Evolutionary conservation across 2,888 invertebrate species (phyloP), one percentile per base, ranked within the genome.

Genomic region (Eupithecia exiguata): DNA sequence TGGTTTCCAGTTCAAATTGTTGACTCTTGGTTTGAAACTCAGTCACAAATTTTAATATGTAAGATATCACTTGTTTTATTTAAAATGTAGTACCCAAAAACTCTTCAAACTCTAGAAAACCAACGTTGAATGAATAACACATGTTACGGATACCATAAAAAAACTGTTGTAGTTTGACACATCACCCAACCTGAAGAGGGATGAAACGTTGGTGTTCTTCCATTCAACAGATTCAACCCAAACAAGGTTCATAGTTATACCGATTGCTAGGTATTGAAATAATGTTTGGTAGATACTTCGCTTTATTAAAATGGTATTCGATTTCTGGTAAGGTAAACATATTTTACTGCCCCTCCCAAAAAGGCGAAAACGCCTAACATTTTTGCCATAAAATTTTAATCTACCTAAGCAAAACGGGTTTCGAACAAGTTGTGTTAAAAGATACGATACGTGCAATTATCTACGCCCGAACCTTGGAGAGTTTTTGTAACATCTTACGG

Each of bases 381-480:
- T 63, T 70, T 49, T 40, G 46, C 65, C 63, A 63, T 63, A 21
- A 43, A 61, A 40, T 74, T 70, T 68, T 14, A 68, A 62, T 67
- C 12, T 46, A 38, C 7, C 5, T 61, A 69, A 69, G 40, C 72
- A 71, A 79, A 80, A 77, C 80, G 30, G 53, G 79, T 79, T 79
- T 68, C 5, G 63, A 77, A 78, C 80, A 65, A 72, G 80, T 78
- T 78, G 70, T 74, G 74, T 69, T 65, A 76, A 77, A 75, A 65
- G 40, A 58, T 58, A 25, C 5, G 53, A 77, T 36, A 69, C 75
- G 76, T 77, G 73, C 77, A 80, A 79, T 79, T 80, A 79, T 77
- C 75, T 77, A 77, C 71, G 75, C 69, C 74, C 69, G 25, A 66
- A 75, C 75, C 71, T 79, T 77, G 68, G 61, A 75, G 69, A 70